Base-by-base conservation (phyloP, 2,113 vertebrate genomes). In the Platichthys stellatus region DNA sequence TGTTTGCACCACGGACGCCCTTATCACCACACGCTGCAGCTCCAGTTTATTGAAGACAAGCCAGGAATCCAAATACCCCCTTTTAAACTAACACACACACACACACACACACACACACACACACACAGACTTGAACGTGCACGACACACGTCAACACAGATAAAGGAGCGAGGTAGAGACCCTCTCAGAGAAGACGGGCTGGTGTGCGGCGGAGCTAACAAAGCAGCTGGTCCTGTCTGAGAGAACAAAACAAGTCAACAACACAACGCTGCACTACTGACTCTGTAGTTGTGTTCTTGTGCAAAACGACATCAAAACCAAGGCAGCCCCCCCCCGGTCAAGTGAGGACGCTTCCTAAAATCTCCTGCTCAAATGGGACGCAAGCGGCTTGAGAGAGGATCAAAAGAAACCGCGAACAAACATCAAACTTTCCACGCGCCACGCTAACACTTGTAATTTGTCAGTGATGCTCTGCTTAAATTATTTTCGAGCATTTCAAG, bases 131-230 rank as follows among this genome's bases (percentile, higher is more conserved):
- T 67, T 31, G 43, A 80, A 62, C 45, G 70, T 78, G 74, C 70
- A 82, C 56, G 13, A 24, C 74, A 78, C 87, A 84, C 78, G 65
- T 91, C 83, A 90, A 83, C 85, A 90, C 51, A 87, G 88, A 90
- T 87, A 87, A 88, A 83, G 72, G 77, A 58, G 64, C 2, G 60
- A 54, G 47, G 62, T 1, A 76, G 79, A 76, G 78, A 86, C 73
- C 69, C 56, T 69, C 79, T 73, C 26, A 24, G 75, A 58, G 58
- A 65, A 61, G 70, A 76, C 63, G n/a, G n/a, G n/a, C n/a, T n/a
- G n/a, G n/a, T n/a, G n/a, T n/a, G n/a, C n/a, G n/a, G n/a, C n/a
- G n/a, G n/a, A n/a, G n/a, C n/a, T 67, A 81, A 75, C 67, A 72
- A 80, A 80, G 76, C 75, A 76, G 80, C 64, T 56, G 69, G 24